phyloP scores from a whole-genome alignment of 2,113 vertebrate genomes.

The Calypte anna region DNA sequence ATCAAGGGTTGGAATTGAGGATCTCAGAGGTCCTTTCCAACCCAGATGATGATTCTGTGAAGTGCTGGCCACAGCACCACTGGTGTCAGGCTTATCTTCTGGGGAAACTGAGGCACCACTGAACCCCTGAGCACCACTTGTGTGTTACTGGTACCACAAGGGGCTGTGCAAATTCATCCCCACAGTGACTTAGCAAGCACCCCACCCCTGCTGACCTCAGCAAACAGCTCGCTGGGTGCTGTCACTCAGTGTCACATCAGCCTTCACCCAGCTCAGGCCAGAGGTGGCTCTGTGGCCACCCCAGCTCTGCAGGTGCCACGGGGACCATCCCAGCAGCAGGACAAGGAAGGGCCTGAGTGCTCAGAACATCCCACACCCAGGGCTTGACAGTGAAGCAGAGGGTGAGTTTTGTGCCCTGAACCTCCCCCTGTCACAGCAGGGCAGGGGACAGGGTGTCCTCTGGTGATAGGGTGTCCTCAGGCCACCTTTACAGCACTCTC shows the following conservation, averaged over 20 bases:
- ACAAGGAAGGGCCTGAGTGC: no score
- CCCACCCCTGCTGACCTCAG: neutral
- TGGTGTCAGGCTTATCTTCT: neutral
- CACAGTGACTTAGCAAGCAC: neutral
- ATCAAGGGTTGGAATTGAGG: no score
- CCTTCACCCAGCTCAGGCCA: neutral
- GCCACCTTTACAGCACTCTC: neutral
- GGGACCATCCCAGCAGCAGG: fast-evolving
- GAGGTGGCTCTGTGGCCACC: neutral
- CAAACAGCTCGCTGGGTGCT: neutral
- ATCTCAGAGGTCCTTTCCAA: no score
- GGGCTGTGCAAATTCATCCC: neutral
- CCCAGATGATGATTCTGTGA: no score
- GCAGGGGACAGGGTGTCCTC: neutral
- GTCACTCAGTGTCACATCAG: neutral
- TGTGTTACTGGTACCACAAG: no score
- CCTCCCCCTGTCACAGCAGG: neutral
- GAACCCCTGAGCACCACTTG: neutral
- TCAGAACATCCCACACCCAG: fast-evolving
- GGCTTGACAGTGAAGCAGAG: fast-evolving
- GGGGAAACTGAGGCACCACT: conserved; percentile 8
- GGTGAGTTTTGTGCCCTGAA: neutral
- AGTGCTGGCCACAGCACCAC: neutral
- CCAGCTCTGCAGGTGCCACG: neutral
- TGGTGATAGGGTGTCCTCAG: neutral